These are phyloP conservation scores for Harpagifer antarcticus DNA, from an alignment of 2,797 vertebrate species.

Conservation along the genomic window DNA sequence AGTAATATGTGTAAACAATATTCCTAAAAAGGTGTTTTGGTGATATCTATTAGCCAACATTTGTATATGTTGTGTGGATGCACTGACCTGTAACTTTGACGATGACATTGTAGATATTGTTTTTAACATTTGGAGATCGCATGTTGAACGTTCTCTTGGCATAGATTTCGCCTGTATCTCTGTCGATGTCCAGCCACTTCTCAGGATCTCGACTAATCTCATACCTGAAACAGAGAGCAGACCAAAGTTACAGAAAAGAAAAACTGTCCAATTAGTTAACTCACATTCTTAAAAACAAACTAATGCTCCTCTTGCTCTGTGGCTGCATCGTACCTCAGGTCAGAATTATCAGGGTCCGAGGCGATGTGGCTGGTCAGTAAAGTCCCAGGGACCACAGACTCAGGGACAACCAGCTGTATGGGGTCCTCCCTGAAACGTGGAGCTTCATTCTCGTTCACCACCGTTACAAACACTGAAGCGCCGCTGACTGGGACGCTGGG, in stretches of 20 bases:
- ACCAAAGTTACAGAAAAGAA: not conserved
- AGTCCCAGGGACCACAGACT: slow-evolving; percentile 88
- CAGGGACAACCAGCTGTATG: slow-evolving; percentile 85
- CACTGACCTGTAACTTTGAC: slow-evolving; percentile 90
- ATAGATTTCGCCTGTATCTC: slow-evolving; percentile 83
- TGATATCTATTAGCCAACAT: too few relatives aligned
- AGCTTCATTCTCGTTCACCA: slow-evolving; percentile 91
- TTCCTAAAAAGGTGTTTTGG: too few relatives aligned
- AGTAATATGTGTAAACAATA: too few relatives aligned
- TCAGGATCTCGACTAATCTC: slow-evolving; percentile 89
- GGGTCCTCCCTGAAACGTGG: slow-evolving; percentile 90
- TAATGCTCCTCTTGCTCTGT: not conserved
- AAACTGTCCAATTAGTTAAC: not conserved
- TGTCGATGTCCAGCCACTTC: slow-evolving; percentile 89
- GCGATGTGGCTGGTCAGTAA: slow-evolving; percentile 86
- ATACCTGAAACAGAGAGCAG: slow-evolving; percentile 83
- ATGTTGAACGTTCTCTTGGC: slow-evolving; percentile 87
- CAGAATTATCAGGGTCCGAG: slow-evolving; percentile 90
- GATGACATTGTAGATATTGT: slow-evolving; percentile 87
- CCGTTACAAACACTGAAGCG: slow-evolving; percentile 84
- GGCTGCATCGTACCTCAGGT: slow-evolving; percentile 83
- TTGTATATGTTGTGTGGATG: not conserved
- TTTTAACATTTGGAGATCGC: slow-evolving; percentile 85
- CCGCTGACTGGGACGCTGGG: slow-evolving; percentile 77
- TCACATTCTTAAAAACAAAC: not conserved